These are phyloP conservation scores for Oryzias celebensis DNA, from an alignment of 2,113 vertebrate species.

Conservation along the genomic window DNA sequence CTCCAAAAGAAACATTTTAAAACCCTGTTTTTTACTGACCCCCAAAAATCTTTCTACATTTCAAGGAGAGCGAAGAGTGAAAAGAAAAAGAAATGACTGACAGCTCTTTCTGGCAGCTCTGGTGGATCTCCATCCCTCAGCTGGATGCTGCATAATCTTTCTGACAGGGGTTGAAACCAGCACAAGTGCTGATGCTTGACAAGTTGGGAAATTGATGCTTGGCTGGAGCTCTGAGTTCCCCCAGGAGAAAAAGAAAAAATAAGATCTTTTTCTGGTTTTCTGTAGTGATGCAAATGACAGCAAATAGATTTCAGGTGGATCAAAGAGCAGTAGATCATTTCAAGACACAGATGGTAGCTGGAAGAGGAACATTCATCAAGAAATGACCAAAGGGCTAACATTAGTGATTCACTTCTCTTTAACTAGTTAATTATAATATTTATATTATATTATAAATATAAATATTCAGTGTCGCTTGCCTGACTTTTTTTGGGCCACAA, in stretches of 20 bases:
- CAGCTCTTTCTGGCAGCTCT: slow-evolving; percentile 3
- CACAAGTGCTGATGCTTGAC: slow-evolving; percentile 20
- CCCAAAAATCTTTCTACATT: slow-evolving; percentile 20
- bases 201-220: slow-evolving; percentile 7
- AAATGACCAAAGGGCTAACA: too few relatives aligned
- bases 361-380: too few relatives aligned
- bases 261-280: background rate
- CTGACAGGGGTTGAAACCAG: slow-evolving; percentile 36
- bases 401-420: too few relatives aligned
- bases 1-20: slow-evolving; percentile 56
- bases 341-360: too few relatives aligned
- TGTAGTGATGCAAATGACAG: background rate
- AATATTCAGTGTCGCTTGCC: too few relatives aligned
- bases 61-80: slow-evolving; percentile 3
- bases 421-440: too few relatives aligned
- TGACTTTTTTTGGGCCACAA: too few relatives aligned
- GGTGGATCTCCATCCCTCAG: slow-evolving; percentile 19
- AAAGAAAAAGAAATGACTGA: slow-evolving; percentile 1
- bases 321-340: too few relatives aligned
- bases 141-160: background rate
- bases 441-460: too few relatives aligned
- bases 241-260: slow-evolving; percentile 6
- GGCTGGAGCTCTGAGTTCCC: slow-evolving; percentile 12
- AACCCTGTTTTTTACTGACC: slow-evolving; percentile 20
- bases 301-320: slow-evolving; percentile 3